Conservation (phyloP, 2,797 vertebrate genomes). For the Sus cebifrons region DNA sequence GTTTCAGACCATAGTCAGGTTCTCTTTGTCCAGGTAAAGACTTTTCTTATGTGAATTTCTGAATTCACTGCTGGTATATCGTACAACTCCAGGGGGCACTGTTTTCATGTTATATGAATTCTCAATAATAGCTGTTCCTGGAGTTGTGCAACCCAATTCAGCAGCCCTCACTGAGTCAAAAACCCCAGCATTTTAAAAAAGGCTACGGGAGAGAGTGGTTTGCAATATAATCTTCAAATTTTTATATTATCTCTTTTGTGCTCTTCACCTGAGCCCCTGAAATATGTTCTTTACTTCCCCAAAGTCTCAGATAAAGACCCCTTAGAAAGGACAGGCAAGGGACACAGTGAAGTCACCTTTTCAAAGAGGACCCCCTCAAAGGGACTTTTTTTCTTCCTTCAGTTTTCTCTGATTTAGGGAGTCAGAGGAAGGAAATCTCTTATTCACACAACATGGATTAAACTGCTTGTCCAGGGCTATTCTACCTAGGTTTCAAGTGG, state of each 20-base stretch:
- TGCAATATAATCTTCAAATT: constrained; percentile 5
- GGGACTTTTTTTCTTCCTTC: background rate
- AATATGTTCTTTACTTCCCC: constrained; percentile 15
- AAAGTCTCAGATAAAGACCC: constrained; percentile 33
- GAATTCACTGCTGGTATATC: background rate
- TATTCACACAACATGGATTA: background rate
- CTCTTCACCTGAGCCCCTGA: background rate
- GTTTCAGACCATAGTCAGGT: background rate
- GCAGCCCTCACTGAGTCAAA: background rate
- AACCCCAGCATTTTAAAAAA: background rate
- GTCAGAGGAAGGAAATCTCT: constrained; percentile 14
- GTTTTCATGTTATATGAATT: constrained; percentile 53
- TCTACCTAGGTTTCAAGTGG: background rate
- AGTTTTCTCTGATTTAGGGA: background rate
- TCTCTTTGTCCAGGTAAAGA: background rate
- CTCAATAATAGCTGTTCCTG: background rate
- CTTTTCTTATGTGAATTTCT: background rate
- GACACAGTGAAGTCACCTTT: background rate
- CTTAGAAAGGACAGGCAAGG: background rate
- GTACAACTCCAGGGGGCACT: background rate
- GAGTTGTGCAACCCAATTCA: background rate
- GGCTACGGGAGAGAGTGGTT: background rate
- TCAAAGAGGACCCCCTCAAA: background rate
- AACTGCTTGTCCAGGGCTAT: background rate
- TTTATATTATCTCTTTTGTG: background rate